phyloP scores from a whole-genome alignment of 2,113 vertebrate species.

The Saccopteryx leptura region DNA sequence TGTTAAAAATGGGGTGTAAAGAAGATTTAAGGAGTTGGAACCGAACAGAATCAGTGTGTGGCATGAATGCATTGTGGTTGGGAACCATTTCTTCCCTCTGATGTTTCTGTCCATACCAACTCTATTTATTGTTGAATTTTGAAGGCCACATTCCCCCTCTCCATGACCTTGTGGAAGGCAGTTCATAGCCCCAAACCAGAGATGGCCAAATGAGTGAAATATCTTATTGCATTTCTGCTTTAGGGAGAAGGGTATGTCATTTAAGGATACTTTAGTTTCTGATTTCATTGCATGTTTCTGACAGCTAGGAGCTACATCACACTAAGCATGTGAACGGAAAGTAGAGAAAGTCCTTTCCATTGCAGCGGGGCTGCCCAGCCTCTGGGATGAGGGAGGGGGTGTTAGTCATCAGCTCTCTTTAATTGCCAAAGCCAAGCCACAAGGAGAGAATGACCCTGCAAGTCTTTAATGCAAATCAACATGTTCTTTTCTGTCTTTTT shows the following conservation, averaged over 20 bases:
- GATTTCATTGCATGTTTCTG: not conserved
- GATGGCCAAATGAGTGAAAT: not conserved
- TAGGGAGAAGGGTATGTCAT: not conserved
- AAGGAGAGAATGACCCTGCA: not conserved
- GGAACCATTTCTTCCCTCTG: not conserved
- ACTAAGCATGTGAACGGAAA: not conserved
- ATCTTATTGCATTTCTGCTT: not conserved
- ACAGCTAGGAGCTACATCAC: not conserved
- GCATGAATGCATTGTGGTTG: too few species aligned
- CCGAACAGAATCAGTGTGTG: not conserved
- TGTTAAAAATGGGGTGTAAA: not conserved
- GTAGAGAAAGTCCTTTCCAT: not conserved
- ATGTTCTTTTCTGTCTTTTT: not conserved
- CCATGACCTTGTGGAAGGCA: not conserved
- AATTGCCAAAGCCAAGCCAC: not conserved
- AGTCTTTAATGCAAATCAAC: not conserved
- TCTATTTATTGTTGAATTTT: not conserved
- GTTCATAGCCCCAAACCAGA: not conserved
- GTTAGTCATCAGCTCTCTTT: not conserved
- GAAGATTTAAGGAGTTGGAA: not conserved
- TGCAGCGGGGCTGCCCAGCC: not conserved
- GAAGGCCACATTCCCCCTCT: not conserved
- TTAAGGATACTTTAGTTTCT: not conserved
- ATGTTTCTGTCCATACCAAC: not conserved
- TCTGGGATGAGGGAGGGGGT: not conserved